These are phyloP conservation scores for Polymixis flavicincta DNA, from an alignment of 2,888 invertebrate species.

Conservation along the genomic window DNA sequence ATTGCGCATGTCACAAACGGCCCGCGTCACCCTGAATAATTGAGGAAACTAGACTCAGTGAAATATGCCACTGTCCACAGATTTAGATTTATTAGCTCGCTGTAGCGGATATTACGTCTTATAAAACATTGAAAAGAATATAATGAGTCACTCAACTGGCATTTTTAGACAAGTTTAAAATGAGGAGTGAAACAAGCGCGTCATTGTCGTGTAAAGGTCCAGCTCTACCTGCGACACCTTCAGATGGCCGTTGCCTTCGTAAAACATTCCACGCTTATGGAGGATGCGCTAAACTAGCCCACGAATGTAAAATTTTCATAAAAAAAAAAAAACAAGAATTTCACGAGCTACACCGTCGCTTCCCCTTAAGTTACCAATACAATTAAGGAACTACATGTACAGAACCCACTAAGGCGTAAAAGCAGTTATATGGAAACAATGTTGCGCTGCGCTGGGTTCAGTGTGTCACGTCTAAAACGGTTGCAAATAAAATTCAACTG, in stretches of 20 bases:
- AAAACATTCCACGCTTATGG: not conserved
- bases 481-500: slow-evolving; percentile 49
- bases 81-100: slow-evolving; percentile 64
- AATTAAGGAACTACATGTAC: slow-evolving; percentile 32
- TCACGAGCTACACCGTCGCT: no score
- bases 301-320: no score
- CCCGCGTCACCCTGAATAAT: slow-evolving; percentile 61
- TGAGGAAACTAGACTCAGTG: slow-evolving; percentile 61
- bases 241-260: not conserved
- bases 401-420: slow-evolving; percentile 31
- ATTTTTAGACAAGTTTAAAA: slow-evolving; percentile 25
- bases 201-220: not conserved
- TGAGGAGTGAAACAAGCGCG: slow-evolving; percentile 1
- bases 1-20: slow-evolving; percentile 61
- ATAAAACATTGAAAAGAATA: slow-evolving; percentile 44
- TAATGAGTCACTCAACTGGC: slow-evolving; percentile 28
- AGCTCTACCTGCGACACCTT: not conserved
- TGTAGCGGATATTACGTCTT: slow-evolving; percentile 49
- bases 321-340: no score
- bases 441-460: slow-evolving; percentile 22
- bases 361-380: not conserved
- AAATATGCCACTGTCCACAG: slow-evolving; percentile 59
- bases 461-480: slow-evolving; percentile 58
- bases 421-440: slow-evolving; percentile 48
- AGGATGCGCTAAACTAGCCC: no score